A percentile compares a stretch with the other conserved stretches of the same genome.
phyloP scores from a whole-genome alignment of 2,797 vertebrate species.

The Micromesistius poutassou region DNA sequence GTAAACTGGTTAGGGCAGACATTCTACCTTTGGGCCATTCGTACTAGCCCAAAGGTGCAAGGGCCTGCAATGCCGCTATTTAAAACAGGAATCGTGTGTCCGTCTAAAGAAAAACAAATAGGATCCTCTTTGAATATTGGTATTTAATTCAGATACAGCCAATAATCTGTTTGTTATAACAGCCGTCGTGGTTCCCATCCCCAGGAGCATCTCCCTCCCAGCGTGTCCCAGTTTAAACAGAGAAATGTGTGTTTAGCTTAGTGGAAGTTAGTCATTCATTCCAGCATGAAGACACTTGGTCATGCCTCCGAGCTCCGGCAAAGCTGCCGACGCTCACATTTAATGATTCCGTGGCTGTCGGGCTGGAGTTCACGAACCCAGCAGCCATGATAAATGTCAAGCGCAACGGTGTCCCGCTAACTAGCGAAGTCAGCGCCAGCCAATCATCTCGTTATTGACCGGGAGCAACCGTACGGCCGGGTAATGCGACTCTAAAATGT shows the following conservation, averaged over 20 bases:
- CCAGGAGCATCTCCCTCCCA: conserved; percentile 48
- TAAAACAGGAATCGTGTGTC: not conserved
- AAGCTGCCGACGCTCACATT: conserved; percentile 57
- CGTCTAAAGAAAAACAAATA: not conserved
- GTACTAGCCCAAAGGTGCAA: not conserved
- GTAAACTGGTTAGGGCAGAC: not conserved
- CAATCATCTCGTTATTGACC: conserved; percentile 68
- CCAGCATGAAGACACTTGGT: conserved; percentile 72
- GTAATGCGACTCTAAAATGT: conserved; percentile 64
- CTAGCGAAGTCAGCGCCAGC: conserved; percentile 63
- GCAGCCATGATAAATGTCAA: conserved; percentile 75
- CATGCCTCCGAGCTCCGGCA: conserved; percentile 49
- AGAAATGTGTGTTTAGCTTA: conserved; percentile 56
- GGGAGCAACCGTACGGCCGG: conserved; percentile 43
- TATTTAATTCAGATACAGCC: conserved; percentile 56
- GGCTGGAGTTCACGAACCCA: conserved; percentile 65
- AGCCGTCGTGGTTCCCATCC: conserved; percentile 45
- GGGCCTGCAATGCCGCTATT: not conserved
- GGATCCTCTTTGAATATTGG: conserved; percentile 27
- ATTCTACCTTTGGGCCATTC: not conserved
- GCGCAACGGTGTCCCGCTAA: conserved; percentile 62
- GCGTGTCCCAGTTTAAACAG: conserved; percentile 66
- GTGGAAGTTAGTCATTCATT: conserved; percentile 66
- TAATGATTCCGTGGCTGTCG: conserved; percentile 67
- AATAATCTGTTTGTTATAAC: conserved; percentile 55